Evolutionary conservation across 30 jellyfish, hydroid and myxozoan species (phyloP).

Genomic region (Aurelia sp.): DNA sequence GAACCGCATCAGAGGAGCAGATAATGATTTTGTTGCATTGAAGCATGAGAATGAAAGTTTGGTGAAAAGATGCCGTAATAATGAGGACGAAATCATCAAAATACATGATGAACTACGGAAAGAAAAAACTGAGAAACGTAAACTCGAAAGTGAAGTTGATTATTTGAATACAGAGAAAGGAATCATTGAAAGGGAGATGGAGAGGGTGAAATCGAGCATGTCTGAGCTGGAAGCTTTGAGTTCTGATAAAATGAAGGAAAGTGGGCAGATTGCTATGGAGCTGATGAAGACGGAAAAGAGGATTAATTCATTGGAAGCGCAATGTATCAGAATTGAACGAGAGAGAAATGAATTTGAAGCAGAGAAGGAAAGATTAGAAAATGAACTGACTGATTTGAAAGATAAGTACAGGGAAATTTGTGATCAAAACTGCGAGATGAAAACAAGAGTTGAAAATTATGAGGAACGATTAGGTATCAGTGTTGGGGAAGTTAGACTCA

Average conservation of each 20-base stretch:
- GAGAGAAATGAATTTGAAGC: slow-evolving; percentile 25
- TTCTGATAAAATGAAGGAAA: slow-evolving; percentile 67
- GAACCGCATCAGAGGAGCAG: slow-evolving; percentile 21
- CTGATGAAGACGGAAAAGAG: slow-evolving; percentile 54
- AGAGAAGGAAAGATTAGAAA: slow-evolving; percentile 7
- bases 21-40: not conserved
- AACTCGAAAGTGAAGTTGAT: slow-evolving; percentile 39
- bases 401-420: not conserved
- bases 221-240: slow-evolving; percentile 65
- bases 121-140: slow-evolving; percentile 1
- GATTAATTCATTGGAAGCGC: slow-evolving; percentile 21
- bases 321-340: slow-evolving; percentile 23
- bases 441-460: not conserved
- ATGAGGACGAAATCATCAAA: slow-evolving; percentile 24
- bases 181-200: slow-evolving; percentile 24
- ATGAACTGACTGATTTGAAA: slow-evolving; percentile 6
- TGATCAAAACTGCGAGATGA: slow-evolving; percentile 2
- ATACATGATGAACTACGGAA: slow-evolving; percentile 13
- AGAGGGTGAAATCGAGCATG: slow-evolving; percentile 18
- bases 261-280: slow-evolving; percentile 68
- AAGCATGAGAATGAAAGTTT: not conserved
- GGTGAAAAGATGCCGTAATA: not conserved
- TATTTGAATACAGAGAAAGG: slow-evolving; percentile 14
- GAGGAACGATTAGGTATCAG: slow-evolving; percentile 6
- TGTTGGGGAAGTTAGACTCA: slow-evolving; percentile 4